phyloP scores from a whole-genome alignment of 1,140 invertebrate species.

The Metaphire vulgaris region DNA sequence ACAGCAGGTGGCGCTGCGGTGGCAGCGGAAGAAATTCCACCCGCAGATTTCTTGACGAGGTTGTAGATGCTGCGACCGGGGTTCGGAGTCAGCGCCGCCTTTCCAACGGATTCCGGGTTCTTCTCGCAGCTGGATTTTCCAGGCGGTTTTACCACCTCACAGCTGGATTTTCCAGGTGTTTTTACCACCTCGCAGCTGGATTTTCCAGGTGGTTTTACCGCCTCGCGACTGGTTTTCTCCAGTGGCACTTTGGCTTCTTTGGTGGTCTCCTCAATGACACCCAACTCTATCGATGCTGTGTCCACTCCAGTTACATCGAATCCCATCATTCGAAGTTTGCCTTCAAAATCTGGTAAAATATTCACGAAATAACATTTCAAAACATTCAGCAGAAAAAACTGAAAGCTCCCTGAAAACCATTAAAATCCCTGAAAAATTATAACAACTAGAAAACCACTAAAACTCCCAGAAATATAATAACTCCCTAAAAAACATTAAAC shows the following conservation, averaged over 20 bases:
- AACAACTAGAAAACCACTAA: no score
- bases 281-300: background rate
- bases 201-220: background rate
- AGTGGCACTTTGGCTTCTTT: background rate
- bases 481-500: no score
- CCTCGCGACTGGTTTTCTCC: background rate
- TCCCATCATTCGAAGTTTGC: background rate
- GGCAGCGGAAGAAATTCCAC: background rate
- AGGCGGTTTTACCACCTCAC: background rate
- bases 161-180: no score
- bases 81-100: no score
- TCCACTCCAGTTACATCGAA: background rate
- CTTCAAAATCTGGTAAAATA: background rate
- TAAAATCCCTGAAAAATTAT: no score
- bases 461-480: no score
- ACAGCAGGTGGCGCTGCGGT: background rate
- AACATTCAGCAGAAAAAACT: no score
- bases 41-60: background rate
- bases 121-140: no score
- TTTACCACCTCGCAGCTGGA: background rate
- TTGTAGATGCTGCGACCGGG: background rate
- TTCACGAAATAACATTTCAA: no score
- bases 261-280: background rate
- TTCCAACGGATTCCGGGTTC: background rate
- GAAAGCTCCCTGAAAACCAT: no score